Conservation (phyloP, 2,888 invertebrate genomes). For the Drosophila mercatorum region DNA sequence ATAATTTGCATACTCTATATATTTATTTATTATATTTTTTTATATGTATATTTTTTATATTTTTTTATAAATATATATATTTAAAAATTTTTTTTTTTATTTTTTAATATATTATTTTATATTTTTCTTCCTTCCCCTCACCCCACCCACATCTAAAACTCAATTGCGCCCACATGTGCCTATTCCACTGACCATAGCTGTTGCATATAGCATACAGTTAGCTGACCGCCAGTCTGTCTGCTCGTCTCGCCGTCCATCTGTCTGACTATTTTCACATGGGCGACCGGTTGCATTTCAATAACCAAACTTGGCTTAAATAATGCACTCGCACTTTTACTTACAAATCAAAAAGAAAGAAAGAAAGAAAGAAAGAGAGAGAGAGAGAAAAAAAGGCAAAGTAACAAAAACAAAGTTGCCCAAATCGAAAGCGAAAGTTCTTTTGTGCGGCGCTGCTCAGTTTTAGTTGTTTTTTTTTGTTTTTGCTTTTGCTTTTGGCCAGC, state of each 20-base stretch:
- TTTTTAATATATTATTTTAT: background rate
- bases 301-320: constrained; percentile 77
- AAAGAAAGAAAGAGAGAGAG: constrained; percentile 27
- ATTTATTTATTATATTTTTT: background rate
- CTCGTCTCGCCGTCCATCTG: constrained; percentile 13
- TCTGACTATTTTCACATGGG: constrained; percentile 56
- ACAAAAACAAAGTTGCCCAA: constrained; percentile 30
- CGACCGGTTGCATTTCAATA: constrained; percentile 77
- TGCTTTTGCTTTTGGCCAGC: constrained; percentile 25
- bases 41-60: background rate
- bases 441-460: constrained; percentile 52
- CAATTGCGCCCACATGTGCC: background rate
- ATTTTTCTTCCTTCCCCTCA: background rate
- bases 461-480: constrained; percentile 2
- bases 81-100: background rate
- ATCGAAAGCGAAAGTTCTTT: constrained; percentile 79
- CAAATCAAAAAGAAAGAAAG: constrained; percentile 35
- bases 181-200: background rate
- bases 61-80: background rate
- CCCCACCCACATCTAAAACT: background rate
- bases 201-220: constrained; percentile 10
- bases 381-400: constrained; percentile 7
- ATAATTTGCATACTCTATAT: background rate
- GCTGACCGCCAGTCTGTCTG: constrained; percentile 10
- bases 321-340: constrained; percentile 74